Evolutionary conservation across 2,797 vertebrate genomes (phyloP).

Genomic region (Picus viridis): DNA sequence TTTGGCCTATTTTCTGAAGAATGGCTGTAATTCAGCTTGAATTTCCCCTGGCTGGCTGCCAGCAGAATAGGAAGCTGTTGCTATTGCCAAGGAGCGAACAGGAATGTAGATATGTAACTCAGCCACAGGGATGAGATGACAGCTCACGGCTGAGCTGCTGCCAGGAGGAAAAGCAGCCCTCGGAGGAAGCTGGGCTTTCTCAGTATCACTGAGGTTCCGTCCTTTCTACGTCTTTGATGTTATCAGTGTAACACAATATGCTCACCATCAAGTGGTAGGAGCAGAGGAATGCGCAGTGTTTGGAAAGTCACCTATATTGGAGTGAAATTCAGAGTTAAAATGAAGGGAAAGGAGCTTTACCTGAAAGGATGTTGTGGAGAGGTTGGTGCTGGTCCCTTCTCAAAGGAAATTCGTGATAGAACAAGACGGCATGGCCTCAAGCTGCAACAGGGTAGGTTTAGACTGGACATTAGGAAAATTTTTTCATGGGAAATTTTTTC

Average conservation of each 20-base stretch:
- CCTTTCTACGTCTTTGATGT: background rate
- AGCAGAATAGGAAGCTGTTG: slow-evolving; percentile 86
- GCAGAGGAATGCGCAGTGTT: background rate
- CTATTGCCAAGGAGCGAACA: slow-evolving; percentile 83
- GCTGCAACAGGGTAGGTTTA: too few relatives aligned
- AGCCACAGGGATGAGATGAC: slow-evolving; percentile 26
- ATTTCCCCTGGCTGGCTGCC: slow-evolving; percentile 85
- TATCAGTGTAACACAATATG: fast-evolving
- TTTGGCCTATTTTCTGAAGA: slow-evolving; percentile 89
- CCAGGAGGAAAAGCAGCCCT: background rate
- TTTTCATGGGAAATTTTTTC: too few relatives aligned
- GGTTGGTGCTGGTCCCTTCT: too few relatives aligned
- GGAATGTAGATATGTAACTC: slow-evolving; percentile 54
- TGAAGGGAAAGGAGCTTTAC: background rate
- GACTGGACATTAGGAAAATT: too few relatives aligned
- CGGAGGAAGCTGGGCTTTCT: background rate
- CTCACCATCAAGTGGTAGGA: background rate
- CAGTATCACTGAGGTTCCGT: background rate
- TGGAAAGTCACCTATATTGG: background rate
- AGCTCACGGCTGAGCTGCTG: slow-evolving; percentile 20
- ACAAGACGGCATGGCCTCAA: too few relatives aligned
- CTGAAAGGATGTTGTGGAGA: too few relatives aligned
- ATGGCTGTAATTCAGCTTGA: slow-evolving; percentile 87
- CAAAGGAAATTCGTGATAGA: too few relatives aligned
- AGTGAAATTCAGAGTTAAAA: background rate